phyloP scores from a whole-genome alignment of 2,888 invertebrate species.

The Apoda limacodes region DNA sequence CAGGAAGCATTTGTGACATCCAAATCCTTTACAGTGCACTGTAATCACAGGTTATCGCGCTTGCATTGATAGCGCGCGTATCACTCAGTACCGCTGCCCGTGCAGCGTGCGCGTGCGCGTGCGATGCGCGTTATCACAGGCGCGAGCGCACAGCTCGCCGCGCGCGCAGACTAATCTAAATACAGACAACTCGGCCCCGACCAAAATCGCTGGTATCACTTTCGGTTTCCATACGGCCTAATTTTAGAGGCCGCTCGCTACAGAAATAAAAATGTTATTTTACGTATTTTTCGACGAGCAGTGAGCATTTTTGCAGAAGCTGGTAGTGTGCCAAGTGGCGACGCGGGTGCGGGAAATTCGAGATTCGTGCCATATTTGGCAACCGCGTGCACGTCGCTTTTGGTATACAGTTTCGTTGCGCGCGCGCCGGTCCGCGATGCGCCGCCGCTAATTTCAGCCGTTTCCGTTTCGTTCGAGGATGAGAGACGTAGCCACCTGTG shows the following conservation, averaged over 20 bases:
- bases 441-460: constrained; percentile 22
- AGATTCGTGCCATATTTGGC: constrained; percentile 67
- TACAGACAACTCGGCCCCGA: constrained; percentile 60
- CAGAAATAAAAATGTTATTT: constrained; percentile 64
- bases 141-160: constrained; percentile 6
- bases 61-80: constrained; percentile 5
- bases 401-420: constrained; percentile 55
- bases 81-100: not conserved
- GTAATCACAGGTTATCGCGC: constrained; percentile 13
- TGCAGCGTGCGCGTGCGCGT: too few relatives aligned
- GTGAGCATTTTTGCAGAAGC: constrained; percentile 48
- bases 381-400: constrained; percentile 45
- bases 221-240: constrained; percentile 66
- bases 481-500: constrained; percentile 2
- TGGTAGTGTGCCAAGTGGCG: constrained; percentile 43
- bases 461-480: too few relatives aligned
- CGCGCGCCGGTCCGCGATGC: constrained; percentile 25
- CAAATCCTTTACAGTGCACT: constrained; percentile 33
- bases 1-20: constrained; percentile 63
- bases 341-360: constrained; percentile 54
- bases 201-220: constrained; percentile 67
- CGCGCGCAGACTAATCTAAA: constrained; percentile 60
- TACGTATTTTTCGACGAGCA: constrained; percentile 57
- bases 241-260: constrained; percentile 64
- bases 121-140: constrained; percentile 16